phyloP scores from a whole-genome alignment of 2,888 invertebrate genomes.

The Pyrrhia umbra region DNA sequence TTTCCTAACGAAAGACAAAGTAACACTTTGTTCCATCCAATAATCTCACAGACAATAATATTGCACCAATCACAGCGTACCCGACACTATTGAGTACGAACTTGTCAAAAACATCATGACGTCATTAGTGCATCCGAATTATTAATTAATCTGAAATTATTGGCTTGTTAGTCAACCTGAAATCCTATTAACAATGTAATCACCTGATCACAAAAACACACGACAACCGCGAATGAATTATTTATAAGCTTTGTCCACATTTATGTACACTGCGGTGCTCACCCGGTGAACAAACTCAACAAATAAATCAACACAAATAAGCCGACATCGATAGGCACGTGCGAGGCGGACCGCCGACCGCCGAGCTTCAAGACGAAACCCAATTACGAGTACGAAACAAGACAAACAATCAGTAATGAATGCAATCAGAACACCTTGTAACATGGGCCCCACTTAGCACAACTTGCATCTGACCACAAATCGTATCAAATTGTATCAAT shows the following conservation, averaged over 20 bases:
- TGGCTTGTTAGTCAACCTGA: conserved; percentile 18
- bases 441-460: conserved; percentile 54
- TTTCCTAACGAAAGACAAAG: background rate
- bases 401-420: conserved; percentile 57
- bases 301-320: conserved; percentile 16
- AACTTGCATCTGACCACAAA: conserved; percentile 70
- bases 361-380: conserved; percentile 40
- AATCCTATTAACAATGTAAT: conserved; percentile 50
- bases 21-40: background rate
- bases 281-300: background rate
- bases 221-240: conserved; percentile 39
- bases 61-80: background rate
- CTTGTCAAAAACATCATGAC: background rate
- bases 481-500: conserved; percentile 82
- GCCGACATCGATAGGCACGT: conserved; percentile 34
- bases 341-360: conserved; percentile 6
- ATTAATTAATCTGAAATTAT: conserved; percentile 5
- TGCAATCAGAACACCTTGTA: conserved; percentile 69
- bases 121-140: background rate
- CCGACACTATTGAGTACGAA: background rate
- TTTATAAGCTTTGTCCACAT: conserved; percentile 48
- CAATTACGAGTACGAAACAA: conserved; percentile 53
- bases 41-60: background rate
- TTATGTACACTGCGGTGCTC: conserved; percentile 3
- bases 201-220: conserved; percentile 40